These are phyloP conservation scores for Tipula lateralis DNA, from an alignment of 2,888 invertebrate species.

Conservation along the genomic window DNA sequence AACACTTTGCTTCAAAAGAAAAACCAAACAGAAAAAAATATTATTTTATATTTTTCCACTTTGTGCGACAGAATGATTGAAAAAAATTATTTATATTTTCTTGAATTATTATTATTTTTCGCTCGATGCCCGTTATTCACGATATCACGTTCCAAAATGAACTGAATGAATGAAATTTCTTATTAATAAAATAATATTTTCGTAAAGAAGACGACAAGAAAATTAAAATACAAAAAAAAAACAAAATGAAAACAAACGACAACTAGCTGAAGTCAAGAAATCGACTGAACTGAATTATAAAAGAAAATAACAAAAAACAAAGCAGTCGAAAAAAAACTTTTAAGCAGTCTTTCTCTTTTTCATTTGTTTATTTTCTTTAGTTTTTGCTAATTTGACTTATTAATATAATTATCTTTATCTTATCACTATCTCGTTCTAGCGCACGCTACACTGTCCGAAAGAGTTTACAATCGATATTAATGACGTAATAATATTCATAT, in stretches of 20 bases:
- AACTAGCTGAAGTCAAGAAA: constrained; percentile 11
- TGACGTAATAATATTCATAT: background rate
- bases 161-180: constrained; percentile 19
- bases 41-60: background rate
- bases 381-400: constrained; percentile 24
- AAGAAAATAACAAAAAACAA: constrained; percentile 19
- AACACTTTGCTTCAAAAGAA: constrained; percentile 19
- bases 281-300: constrained; percentile 11
- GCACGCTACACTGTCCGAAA: background rate
- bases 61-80: background rate
- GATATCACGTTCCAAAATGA: constrained; percentile 24
- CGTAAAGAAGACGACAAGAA: background rate
- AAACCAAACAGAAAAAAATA: background rate
- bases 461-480: background rate
- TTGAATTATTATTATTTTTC: background rate
- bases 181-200: background rate
- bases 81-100: background rate
- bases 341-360: background rate
- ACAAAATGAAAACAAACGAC: background rate
- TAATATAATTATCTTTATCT: background rate
- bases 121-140: background rate
- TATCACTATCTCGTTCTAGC: background rate
- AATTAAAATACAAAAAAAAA: background rate
- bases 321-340: background rate
- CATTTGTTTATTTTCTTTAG: background rate